Base-by-base conservation (phyloP, 2,797 vertebrate species). In the Aulostomus chinensis region DNA sequence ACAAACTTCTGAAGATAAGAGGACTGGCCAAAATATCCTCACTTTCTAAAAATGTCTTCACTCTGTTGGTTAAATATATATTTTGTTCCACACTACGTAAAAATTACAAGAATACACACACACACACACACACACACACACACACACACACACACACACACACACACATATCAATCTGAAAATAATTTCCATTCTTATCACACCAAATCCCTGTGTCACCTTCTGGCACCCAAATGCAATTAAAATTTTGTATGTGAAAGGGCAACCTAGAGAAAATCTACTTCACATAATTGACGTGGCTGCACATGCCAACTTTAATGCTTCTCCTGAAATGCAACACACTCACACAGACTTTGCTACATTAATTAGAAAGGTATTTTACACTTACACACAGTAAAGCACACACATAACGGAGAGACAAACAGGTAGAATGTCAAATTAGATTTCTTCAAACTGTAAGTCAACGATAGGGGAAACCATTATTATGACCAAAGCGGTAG, bases 191-290 rank as follows among this genome's bases (percentile, higher is more conserved):
- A 83, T 81, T 85, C 73, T 78, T 78, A 82, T 85, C 80, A 78
- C 71, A 80, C 57, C 51, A 66, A 84, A 86, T 81, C 75, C 75
- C 64, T 32, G 68, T 76, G 83, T 80, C 81, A 86, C 80, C 83
- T 84, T 62, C 78, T 85, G 83, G 84, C 84, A 80, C 80, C 56
- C 79, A 79, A 86, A 86, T 31, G 83, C 81, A 89, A 86, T 86
- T 86, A 85, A 80, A 84, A 82, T 77, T n/a, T 55, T 83, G 62
- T 68, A 75, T 71, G 78, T 85, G 79, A 80, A 79, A 80, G 69
- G 70, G 84, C 71, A 66, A 78, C 78, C 74, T 84, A 83, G 82
- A 72, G 71, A 81, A 76, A 84, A 80, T 73, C 66, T 74, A 61
- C 72, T 72, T 55, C 76, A 79, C 72, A 79, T 83, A 83, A 85